Evolutionary conservation across 2,113 vertebrate genomes (phyloP).

Genomic region (Chascanopsetta lugubris): DNA sequence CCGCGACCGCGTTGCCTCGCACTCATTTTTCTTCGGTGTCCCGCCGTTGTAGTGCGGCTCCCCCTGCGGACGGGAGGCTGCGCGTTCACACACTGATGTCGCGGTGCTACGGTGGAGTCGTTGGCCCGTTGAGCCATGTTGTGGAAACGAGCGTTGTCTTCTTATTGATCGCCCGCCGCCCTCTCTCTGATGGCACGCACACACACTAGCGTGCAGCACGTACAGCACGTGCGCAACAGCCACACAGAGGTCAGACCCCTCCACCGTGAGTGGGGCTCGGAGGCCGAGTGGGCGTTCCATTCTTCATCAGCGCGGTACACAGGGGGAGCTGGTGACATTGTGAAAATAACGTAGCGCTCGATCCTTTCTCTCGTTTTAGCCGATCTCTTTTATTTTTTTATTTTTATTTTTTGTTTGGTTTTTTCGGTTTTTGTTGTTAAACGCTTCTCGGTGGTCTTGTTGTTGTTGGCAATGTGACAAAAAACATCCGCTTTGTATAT

Average conservation of each 20-base stretch:
- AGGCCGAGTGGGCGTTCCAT: constrained; percentile 30
- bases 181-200: constrained; percentile 35
- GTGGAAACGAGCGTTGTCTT: constrained; percentile 15
- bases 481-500: constrained; percentile 49
- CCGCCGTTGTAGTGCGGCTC: constrained; percentile 5
- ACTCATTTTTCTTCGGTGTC: neutral
- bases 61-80: constrained; percentile 4
- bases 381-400: constrained; percentile 6
- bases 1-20: neutral
- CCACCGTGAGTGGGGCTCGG: constrained; percentile 52
- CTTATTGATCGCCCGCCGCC: constrained; percentile 20
- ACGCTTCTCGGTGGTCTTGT: constrained; percentile 45
- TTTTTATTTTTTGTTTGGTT: too few species aligned
- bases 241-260: constrained; percentile 32
- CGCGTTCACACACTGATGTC: constrained; percentile 31
- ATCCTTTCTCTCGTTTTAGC: constrained; percentile 30
- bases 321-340: constrained; percentile 44
- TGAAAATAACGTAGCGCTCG: constrained; percentile 43
- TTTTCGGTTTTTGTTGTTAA: constrained; percentile 44
- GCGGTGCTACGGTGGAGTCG: constrained; percentile 52
- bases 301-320: constrained; percentile 50
- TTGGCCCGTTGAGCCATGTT: constrained; percentile 26
- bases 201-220: constrained; percentile 51
- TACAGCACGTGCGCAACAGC: constrained; percentile 28
- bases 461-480: constrained; percentile 59